These are phyloP conservation scores for Argya squamiceps DNA, from an alignment of 2,797 vertebrate species.

Conservation along the genomic window DNA sequence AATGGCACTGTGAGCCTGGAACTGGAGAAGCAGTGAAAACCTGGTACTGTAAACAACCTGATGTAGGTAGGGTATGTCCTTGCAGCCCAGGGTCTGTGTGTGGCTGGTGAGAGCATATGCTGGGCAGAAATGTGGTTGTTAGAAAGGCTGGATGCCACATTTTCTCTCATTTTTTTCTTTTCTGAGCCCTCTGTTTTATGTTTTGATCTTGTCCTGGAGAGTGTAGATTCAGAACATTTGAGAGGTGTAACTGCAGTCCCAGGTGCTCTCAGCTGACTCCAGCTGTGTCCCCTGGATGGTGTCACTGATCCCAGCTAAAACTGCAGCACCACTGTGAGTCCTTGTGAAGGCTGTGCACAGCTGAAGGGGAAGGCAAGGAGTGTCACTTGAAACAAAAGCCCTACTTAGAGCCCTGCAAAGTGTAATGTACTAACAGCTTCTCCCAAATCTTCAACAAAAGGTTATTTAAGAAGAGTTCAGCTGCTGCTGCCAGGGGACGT, in stretches of 20 bases:
- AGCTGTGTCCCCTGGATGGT: not conserved
- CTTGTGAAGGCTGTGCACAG: not conserved
- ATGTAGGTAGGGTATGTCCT: not conserved
- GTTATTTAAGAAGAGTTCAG: not conserved
- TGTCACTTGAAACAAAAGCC: not conserved
- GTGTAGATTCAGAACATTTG: rapidly evolving
- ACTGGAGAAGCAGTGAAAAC: not conserved
- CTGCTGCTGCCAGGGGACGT: not conserved
- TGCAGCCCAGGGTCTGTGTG: not conserved
- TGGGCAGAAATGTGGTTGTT: not conserved
- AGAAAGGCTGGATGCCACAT: not conserved
- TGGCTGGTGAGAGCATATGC: not conserved
- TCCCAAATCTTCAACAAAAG: not conserved
- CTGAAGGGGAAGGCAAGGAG: not conserved
- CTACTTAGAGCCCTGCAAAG: not conserved
- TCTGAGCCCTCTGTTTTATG: not conserved
- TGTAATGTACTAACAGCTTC: not conserved
- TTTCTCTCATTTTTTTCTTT: not conserved
- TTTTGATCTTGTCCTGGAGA: not conserved
- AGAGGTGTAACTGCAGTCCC: not conserved
- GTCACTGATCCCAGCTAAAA: not conserved
- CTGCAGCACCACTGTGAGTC: rapidly evolving
- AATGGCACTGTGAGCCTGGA: not conserved
- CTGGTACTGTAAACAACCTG: not conserved
- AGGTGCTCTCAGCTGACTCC: not conserved